phyloP scores from a whole-genome alignment of 2,888 invertebrate genomes.

The Oxyscelio sp. region DNA sequence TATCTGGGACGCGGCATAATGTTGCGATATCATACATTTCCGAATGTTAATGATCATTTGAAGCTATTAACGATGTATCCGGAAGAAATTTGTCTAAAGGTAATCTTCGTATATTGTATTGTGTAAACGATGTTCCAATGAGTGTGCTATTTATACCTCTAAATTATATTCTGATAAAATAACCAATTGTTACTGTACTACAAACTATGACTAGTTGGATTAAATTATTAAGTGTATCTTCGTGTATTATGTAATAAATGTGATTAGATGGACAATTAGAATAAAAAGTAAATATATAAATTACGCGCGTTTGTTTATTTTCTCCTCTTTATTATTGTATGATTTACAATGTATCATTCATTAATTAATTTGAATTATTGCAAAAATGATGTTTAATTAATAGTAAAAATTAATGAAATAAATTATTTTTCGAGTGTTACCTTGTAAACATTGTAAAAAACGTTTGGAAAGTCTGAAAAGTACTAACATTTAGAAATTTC shows the following conservation, averaged over 20 bases:
- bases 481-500: too few species aligned
- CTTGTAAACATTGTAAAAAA: too few species aligned
- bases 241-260: slow-evolving; percentile 88
- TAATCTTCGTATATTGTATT: slow-evolving; percentile 79
- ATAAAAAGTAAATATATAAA: slow-evolving; percentile 55
- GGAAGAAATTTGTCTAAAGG: slow-evolving; percentile 59
- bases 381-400: too few species aligned
- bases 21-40: slow-evolving; percentile 39
- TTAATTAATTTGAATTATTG: too few species aligned
- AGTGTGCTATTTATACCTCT: slow-evolving; percentile 87
- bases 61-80: slow-evolving; percentile 54
- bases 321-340: too few species aligned
- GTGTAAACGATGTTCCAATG: slow-evolving; percentile 83
- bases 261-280: slow-evolving; percentile 83
- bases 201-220: slow-evolving; percentile 85
- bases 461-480: too few species aligned
- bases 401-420: too few species aligned
- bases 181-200: slow-evolving; percentile 84
- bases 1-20: slow-evolving; percentile 59
- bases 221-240: slow-evolving; percentile 88
- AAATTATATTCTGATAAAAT: slow-evolving; percentile 79
- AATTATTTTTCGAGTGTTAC: too few species aligned
- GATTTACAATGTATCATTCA: too few species aligned
- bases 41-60: slow-evolving; percentile 51
- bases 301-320: not conserved